A percentile compares a stretch with the other conserved stretches of the same genome.
Evolutionary conservation across 2,888 invertebrate genomes (phyloP).

Genomic region (Actias luna): DNA sequence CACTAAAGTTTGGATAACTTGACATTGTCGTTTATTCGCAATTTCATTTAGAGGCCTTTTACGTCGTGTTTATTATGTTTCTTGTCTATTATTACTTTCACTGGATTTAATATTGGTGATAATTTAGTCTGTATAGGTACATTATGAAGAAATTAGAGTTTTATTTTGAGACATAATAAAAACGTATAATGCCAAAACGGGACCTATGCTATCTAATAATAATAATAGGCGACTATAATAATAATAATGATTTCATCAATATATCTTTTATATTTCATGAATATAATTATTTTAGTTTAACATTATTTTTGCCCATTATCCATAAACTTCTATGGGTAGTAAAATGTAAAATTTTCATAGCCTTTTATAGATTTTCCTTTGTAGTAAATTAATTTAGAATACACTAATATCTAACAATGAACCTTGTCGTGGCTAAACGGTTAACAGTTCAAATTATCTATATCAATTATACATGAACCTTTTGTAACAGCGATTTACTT

Average conservation of each 20-base stretch:
- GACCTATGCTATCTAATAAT: neutral
- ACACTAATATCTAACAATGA: neutral
- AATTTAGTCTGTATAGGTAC: neutral
- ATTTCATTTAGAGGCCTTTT: conserved; percentile 61
- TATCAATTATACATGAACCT: neutral
- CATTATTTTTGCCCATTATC: too few species aligned
- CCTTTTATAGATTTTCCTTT: too few species aligned
- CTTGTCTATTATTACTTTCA: conserved; percentile 13
- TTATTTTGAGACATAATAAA: neutral
- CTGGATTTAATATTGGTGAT: neutral
- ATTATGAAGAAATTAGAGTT: neutral
- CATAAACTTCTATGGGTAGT: too few species aligned
- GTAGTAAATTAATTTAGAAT: too few species aligned
- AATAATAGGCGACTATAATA: neutral
- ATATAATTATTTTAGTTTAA: neutral
- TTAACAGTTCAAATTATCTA: neutral
- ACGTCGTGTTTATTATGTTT: conserved; percentile 54
- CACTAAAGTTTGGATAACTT: conserved; percentile 59
- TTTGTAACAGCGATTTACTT: neutral
- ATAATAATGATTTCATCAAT: neutral
- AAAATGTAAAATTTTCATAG: too few species aligned
- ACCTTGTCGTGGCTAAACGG: neutral
- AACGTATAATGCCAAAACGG: neutral
- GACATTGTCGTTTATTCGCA: conserved; percentile 65
- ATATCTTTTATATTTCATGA: too few species aligned